Evolutionary conservation across 2,797 vertebrate species (phyloP), one percentile per base, ranked within the genome.

Genomic region (Xiphophorus birchmanni): DNA sequence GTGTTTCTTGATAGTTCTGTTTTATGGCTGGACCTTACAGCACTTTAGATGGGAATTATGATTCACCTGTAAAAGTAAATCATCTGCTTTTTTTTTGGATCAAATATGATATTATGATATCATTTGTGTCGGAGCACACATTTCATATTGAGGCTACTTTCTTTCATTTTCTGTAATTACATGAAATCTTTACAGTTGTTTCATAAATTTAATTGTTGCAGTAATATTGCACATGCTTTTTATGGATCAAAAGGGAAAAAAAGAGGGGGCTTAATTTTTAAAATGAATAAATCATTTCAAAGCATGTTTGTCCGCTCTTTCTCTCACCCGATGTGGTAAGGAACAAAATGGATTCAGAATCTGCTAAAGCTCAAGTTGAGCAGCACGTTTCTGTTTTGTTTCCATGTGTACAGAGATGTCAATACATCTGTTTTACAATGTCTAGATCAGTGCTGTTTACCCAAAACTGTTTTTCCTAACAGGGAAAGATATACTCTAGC

Each of bases 141-240:
- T 80, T 77, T 84, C 69, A 86, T 84, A 75, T 69, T 88, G 88
- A 86, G 73, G 73, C 74, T 82, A 78, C 80, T 90, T 86, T 71
- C 84, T 90, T 87, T 79, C 32, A 79, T 87, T 86, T 86, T 78
- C 63, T 87, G 90, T 95, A 90, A 94, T 95, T 93, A 93, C 90
- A 91, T 87, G 65, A 81, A 50, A 80, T 87, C 89, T 90, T 48
- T 75, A 79, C 87, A 87, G 84, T 91, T 93, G 82, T 90, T 93
- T 88, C 76, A 90, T 90, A 85, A 94, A 91, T 88, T 84, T 89
- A 87, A 90, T 77, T 60, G 80, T 89, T 92, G 87, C 89, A 91
- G 82, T 90, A 79, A 92, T 88, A 91, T 95, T 96, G 96, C 96
- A 96, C 95, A 95, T 76, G 90, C 86, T 92, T 94, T 95, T 93